These are phyloP conservation scores for Sisyra nigra DNA, from an alignment of 2,888 invertebrate species.

Conservation along the genomic window DNA sequence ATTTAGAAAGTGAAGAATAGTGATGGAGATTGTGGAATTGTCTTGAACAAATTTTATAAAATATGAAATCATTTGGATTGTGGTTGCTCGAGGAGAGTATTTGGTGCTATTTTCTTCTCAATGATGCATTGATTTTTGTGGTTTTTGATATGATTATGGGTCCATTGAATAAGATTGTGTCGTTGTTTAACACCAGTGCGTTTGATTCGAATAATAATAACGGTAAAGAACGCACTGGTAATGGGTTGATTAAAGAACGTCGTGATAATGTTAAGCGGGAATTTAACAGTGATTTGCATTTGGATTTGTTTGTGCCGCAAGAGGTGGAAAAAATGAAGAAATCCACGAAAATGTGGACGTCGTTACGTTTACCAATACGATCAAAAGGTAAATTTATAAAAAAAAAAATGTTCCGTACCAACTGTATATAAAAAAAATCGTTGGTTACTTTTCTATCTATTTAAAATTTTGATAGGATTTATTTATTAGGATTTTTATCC, in stretches of 20 bases:
- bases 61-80: too few relatives aligned
- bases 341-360: conserved; percentile 35
- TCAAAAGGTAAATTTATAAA: conserved; percentile 12
- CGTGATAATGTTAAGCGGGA: conserved; percentile 30
- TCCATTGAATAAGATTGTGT: conserved; percentile 41
- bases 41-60: too few relatives aligned
- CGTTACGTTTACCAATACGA: conserved; percentile 32
- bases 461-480: too few relatives aligned
- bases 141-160: conserved; percentile 28
- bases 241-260: not conserved
- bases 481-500: too few relatives aligned
- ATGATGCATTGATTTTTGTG: conserved; percentile 7
- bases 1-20: too few relatives aligned
- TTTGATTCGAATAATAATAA: conserved; percentile 32
- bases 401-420: not conserved
- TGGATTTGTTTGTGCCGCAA: conserved; percentile 15
- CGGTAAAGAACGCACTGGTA: conserved; percentile 16
- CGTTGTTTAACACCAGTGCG: conserved; percentile 36
- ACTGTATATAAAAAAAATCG: not conserved
- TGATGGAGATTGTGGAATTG: too few relatives aligned
- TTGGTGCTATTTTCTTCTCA: not conserved
- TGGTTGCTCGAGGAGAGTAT: too few relatives aligned
- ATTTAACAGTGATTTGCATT: conserved; percentile 38
- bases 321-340: conserved; percentile 28
- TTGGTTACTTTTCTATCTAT: too few relatives aligned